Base-by-base conservation (phyloP, 2,797 vertebrate genomes). In the Apogon talboti region DNA sequence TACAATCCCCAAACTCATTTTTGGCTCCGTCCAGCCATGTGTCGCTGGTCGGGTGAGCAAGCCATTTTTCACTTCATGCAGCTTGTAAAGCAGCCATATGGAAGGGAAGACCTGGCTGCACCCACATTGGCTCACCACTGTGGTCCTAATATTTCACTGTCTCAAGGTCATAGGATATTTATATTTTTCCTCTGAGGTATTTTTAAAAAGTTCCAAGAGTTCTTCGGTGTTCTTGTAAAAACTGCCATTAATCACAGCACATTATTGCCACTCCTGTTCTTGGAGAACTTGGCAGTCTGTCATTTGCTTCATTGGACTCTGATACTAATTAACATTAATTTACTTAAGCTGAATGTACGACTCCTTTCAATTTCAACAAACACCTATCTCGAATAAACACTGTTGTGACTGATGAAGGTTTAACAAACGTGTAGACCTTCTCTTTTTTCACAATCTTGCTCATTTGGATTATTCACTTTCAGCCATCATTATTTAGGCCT, bases 41-140 rank as follows among this genome's bases (percentile, higher is more conserved):
- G 55, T 50, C 5, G 12, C 44, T 44, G 76, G 65, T 66, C 10
- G 33, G 52, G 38, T 21, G 52, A 4, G 2, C 37, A 21, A 62
- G 35, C 55, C 70, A 76, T 84, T 87, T 89, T 57, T 86, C 75
- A 84, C 66, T 82, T 78, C 50, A 65, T 64, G 78, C 64, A 68
- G 78, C 77, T 80, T 78, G 59, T 79, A 78, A 69, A 68, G 74
- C 71, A 78, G 71, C 82, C 86, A 72, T 76, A 84, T 85, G 78
- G 76, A 80, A 58, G 65, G 35, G 60, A 10, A 35, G 57, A 72
- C 63, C 65, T 66, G 62, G 74, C 57, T 78, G 76, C 66, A 60
- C 73, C 71, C 71, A 7, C 24, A 6, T 49, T 71, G 69, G 63
- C 66, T 70, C 65, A 14, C 55, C 37, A 4, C 60, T 11, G 47